These are phyloP conservation scores for Coranthus polyacanthus DNA, from an alignment of 2,797 vertebrate species.

Conservation along the genomic window DNA sequence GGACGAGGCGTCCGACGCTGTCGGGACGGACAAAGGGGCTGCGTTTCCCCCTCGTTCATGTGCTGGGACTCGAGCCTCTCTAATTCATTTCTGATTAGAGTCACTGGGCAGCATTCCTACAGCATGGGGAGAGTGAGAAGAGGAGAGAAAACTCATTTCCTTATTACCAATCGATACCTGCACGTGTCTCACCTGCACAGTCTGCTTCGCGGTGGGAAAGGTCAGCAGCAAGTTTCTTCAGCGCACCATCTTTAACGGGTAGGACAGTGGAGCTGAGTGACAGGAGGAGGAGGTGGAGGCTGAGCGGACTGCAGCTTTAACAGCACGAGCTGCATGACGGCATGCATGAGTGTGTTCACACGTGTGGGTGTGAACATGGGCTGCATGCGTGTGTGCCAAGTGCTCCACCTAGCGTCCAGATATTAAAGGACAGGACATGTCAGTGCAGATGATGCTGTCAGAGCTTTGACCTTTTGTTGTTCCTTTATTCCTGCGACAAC, in stretches of 20 bases:
- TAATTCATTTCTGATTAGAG: conserved; percentile 70
- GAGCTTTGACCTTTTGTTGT: conserved; percentile 56
- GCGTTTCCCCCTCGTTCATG: not conserved
- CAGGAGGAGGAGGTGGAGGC: conserved; percentile 19
- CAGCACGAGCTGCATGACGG: conserved; percentile 44
- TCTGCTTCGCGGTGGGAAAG: conserved; percentile 33
- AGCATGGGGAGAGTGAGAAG: conserved; percentile 10
- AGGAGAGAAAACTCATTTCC: conserved; percentile 58
- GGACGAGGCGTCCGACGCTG: not conserved
- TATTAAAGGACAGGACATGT: conserved; percentile 2
- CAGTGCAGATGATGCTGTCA: conserved; percentile 31
- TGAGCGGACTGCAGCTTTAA: conserved; percentile 52
- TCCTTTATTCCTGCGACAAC: conserved; percentile 55
- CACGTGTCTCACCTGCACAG: conserved; percentile 53
- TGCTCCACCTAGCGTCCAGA: conserved; percentile 78
- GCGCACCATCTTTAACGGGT: conserved; percentile 51
- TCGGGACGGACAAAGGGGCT: conserved; percentile 26
- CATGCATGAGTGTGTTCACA: conserved; percentile 48
- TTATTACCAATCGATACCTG: conserved; percentile 65
- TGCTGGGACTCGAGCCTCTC: conserved; percentile 47
- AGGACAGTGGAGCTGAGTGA: conserved; percentile 33
- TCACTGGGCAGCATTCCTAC: conserved; percentile 49
- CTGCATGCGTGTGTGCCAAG: conserved; percentile 45
- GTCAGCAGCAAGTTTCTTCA: conserved; percentile 39
- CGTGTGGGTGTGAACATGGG: conserved; percentile 51